Conservation (phyloP, 1,140 invertebrate genomes). For the Wasmannia auropunctata region DNA sequence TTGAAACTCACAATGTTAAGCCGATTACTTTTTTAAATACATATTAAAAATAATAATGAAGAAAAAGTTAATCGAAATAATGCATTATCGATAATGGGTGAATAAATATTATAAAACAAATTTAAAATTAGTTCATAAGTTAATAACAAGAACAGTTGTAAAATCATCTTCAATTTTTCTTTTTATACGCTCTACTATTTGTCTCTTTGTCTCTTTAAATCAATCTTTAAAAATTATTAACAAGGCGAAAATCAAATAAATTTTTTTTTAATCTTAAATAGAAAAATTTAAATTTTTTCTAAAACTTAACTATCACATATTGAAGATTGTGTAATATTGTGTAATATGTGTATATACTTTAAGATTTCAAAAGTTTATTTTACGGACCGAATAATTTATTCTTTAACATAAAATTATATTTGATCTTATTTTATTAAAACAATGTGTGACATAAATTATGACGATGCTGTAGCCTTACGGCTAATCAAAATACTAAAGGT, state of each 20-base stretch:
- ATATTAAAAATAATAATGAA: constrained; percentile 7
- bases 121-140: constrained; percentile 22
- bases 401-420: background rate
- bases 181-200: too few relatives aligned
- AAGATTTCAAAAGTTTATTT: background rate
- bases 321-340: background rate
- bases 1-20: constrained; percentile 1
- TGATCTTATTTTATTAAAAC: background rate
- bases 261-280: background rate
- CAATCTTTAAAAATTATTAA: background rate
- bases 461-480: too few relatives aligned
- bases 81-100: background rate
- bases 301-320: background rate
- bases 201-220: background rate
- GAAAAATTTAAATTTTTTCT: background rate
- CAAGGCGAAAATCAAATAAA: background rate
- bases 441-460: background rate
- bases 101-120: constrained; percentile 3
- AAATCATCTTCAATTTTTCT: background rate
- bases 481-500: background rate
- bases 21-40: constrained; percentile 37
- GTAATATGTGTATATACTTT: background rate
- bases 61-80: background rate
- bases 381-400: background rate
- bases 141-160: background rate